These are phyloP conservation scores for Chunga burmeisteri DNA, from an alignment of 2,113 vertebrate species.

Conservation along the genomic window DNA sequence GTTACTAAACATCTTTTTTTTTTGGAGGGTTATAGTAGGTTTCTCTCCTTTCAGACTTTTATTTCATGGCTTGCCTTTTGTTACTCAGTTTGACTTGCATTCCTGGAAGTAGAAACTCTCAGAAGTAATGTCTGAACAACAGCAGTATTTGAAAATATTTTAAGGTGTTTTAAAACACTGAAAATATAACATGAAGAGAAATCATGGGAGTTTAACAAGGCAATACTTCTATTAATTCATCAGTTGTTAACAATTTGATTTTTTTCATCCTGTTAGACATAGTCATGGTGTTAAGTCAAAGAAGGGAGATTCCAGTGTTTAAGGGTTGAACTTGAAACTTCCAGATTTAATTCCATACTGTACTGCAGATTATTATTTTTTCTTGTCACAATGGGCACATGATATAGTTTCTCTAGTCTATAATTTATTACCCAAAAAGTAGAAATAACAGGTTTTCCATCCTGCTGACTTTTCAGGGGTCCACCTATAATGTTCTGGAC, in stretches of 20 bases:
- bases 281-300: background rate
- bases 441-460: background rate
- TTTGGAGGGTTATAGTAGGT: background rate
- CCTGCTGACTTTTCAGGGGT: background rate
- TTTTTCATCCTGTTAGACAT: background rate
- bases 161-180: background rate
- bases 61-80: background rate
- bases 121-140: background rate
- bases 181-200: background rate
- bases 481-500: background rate
- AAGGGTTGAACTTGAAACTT: background rate
- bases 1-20: slow-evolving; percentile 6
- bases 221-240: background rate
- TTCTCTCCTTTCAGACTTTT: background rate
- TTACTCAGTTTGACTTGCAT: background rate
- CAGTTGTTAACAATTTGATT: background rate
- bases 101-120: background rate
- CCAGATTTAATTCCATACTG: background rate
- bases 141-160: background rate
- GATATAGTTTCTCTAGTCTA: background rate
- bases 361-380: background rate
- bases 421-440: background rate
- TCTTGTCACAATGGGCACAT: background rate
- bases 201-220: background rate
- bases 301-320: background rate